These are phyloP conservation scores for Polyommatus iphigenia DNA, from an alignment of 2,888 invertebrate genomes.

Conservation along the genomic window DNA sequence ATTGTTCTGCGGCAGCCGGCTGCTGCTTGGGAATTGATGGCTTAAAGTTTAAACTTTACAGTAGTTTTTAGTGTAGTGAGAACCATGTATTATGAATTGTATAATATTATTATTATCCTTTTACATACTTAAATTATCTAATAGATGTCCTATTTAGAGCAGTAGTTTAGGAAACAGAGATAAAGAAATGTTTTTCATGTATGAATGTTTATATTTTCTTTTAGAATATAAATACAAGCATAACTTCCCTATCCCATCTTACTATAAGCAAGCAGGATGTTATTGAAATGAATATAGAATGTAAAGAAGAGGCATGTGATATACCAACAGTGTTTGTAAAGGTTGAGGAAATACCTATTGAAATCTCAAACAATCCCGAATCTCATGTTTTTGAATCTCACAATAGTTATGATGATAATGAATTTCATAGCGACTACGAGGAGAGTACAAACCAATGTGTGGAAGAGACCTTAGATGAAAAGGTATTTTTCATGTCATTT, in stretches of 20 bases:
- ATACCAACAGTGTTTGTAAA: slow-evolving; percentile 20
- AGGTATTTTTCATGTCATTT: background rate
- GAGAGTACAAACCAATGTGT: background rate
- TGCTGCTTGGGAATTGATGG: no score
- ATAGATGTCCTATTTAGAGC: no score
- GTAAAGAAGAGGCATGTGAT: background rate
- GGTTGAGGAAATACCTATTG: background rate
- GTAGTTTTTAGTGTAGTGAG: no score
- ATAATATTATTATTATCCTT: no score
- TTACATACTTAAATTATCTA: no score
- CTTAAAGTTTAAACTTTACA: no score
- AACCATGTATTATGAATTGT: no score
- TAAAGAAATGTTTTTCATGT: no score
- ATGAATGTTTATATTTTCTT: slow-evolving; percentile 16
- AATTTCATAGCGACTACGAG: background rate
- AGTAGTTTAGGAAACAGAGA: no score
- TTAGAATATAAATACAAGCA: background rate
- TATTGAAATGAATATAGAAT: background rate
- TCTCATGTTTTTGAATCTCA: background rate
- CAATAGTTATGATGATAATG: background rate
- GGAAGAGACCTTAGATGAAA: background rate
- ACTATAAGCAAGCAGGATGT: background rate
- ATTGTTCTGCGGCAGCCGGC: no score
- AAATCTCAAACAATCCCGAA: background rate
- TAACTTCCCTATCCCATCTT: slow-evolving; percentile 1